phyloP scores from a whole-genome alignment of 2,797 vertebrate genomes.

The Cuculus canorus region DNA sequence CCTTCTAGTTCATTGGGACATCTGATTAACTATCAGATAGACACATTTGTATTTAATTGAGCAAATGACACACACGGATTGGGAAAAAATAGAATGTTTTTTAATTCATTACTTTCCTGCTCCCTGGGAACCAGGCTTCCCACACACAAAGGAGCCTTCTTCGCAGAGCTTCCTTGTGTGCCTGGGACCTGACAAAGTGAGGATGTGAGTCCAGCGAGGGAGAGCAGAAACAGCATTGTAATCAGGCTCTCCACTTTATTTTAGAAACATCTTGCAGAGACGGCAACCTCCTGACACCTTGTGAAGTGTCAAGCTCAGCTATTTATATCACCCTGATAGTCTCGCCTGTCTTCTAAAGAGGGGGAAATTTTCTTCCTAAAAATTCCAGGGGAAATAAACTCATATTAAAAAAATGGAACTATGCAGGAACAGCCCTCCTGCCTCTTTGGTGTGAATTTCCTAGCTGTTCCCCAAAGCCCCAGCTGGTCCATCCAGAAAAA shows the following conservation, averaged over 20 bases:
- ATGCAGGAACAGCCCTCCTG: neutral
- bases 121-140: neutral
- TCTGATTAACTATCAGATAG: neutral
- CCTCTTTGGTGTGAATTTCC: neutral
- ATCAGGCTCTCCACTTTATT: slow-evolving; percentile 55
- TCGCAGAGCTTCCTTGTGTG: rapidly evolving
- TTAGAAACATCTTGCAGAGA: slow-evolving; percentile 59
- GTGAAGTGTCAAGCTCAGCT: slow-evolving; percentile 53
- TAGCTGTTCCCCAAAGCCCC: neutral
- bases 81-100: neutral
- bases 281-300: slow-evolving; percentile 58
- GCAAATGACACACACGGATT: neutral
- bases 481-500: neutral
- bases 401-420: neutral
- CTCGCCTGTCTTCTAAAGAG: slow-evolving; percentile 1
- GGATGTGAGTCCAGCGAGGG: neutral
- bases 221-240: neutral
- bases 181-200: neutral
- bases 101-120: rapidly evolving
- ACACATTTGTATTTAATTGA: neutral
- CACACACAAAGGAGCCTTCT: neutral
- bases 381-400: slow-evolving; percentile 3
- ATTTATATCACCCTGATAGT: slow-evolving; percentile 67
- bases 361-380: neutral
- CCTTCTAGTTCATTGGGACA: rapidly evolving